These are phyloP conservation scores for Hemibagrus wyckioides DNA, from an alignment of 2,113 vertebrate genomes.

Conservation along the genomic window DNA sequence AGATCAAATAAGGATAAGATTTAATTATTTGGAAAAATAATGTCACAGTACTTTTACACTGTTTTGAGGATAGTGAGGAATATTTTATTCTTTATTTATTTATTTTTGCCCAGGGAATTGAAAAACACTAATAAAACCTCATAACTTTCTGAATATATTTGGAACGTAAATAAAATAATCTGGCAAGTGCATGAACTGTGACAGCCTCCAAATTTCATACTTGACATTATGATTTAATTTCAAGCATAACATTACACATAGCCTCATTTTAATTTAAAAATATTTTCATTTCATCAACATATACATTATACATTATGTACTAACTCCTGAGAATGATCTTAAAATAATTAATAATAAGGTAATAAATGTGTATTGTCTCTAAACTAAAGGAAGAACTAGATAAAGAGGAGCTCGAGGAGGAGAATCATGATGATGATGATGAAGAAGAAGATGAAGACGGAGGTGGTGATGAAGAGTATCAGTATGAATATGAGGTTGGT, in stretches of 20 bases:
- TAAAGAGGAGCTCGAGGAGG: constrained; percentile 52
- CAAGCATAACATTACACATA: not conserved
- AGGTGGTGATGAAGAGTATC: constrained; percentile 60
- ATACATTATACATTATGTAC: not conserved
- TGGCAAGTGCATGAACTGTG: not conserved
- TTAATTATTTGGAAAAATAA: not conserved
- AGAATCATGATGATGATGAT: constrained; percentile 55
- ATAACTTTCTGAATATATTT: not conserved
- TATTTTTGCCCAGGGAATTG: not conserved
- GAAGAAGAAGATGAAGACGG: constrained; percentile 56
- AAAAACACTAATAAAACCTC: not conserved
- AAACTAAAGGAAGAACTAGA: constrained; percentile 49
- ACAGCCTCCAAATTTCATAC: not conserved
- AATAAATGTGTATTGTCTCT: not conserved
- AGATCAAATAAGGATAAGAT: not conserved
- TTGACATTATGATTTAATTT: not conserved
- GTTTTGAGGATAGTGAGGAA: not conserved
- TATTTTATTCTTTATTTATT: no score
- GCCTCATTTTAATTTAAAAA: not conserved
- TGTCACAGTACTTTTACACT: not conserved
- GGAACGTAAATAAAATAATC: not conserved
- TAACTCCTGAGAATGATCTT: not conserved
- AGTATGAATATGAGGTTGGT: constrained; percentile 69
- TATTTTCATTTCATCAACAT: not conserved
- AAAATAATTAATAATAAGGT: not conserved